These are phyloP conservation scores for Telenomus remus DNA, from an alignment of 1,140 invertebrate species.

Conservation along the genomic window DNA sequence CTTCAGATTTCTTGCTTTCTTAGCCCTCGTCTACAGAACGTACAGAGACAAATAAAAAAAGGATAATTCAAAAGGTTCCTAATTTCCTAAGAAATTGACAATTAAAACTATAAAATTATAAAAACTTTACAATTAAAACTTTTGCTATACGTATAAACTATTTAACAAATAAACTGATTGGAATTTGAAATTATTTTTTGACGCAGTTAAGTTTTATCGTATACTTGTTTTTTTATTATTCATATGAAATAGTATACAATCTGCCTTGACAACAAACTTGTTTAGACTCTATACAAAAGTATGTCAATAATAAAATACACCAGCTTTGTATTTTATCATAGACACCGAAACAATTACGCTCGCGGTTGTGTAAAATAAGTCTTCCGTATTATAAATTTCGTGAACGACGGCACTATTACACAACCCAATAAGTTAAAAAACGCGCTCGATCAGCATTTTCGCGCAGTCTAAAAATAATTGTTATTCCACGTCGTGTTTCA, in stretches of 20 bases:
- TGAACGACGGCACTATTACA: constrained; percentile 21
- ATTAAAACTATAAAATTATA: no score
- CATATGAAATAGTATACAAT: constrained; percentile 51
- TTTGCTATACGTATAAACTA: no score
- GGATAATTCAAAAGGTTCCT: background rate
- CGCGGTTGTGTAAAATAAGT: constrained; percentile 39
- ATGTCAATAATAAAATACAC: constrained; percentile 51
- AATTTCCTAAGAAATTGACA: background rate
- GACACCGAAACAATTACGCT: constrained; percentile 47
- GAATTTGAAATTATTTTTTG: background rate
- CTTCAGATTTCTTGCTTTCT: constrained; percentile 38
- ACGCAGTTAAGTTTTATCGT: constrained; percentile 17
- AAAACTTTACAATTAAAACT: no score
- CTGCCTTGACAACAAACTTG: constrained; percentile 47
- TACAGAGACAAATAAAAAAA: constrained; percentile 26
- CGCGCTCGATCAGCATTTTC: constrained; percentile 15
- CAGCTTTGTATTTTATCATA: constrained; percentile 38
- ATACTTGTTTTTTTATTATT: constrained; percentile 54
- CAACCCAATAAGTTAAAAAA: constrained; percentile 43
- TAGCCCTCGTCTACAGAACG: constrained; percentile 33
- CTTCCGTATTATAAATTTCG: constrained; percentile 3
- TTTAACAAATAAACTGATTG: no score
- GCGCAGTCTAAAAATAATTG: constrained; percentile 45
- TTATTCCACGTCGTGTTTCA: constrained; percentile 24
- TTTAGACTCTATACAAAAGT: constrained; percentile 50